Evolutionary conservation across 2,797 vertebrate species (phyloP).

Genomic region (Notoglanidium macrostoma): DNA sequence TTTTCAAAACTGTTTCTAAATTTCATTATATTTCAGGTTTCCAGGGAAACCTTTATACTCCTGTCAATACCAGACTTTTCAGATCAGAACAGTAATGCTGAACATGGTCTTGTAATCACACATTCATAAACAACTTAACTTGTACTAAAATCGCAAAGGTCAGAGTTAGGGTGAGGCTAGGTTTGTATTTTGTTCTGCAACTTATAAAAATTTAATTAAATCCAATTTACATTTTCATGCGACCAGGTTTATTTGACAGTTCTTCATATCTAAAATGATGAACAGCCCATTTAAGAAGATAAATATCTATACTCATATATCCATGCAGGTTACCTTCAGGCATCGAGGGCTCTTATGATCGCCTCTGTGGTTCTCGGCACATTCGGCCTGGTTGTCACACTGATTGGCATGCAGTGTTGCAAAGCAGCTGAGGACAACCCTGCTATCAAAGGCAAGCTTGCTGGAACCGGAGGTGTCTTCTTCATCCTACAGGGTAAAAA

Average conservation of each 20-base stretch:
- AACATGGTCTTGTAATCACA: not conserved
- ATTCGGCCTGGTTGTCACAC: conserved; percentile 73
- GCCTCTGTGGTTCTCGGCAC: conserved; percentile 74
- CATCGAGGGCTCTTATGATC: conserved; percentile 88
- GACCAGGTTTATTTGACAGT: not conserved
- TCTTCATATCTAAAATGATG: not conserved
- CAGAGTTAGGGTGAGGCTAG: not conserved
- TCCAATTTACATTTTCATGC: not conserved
- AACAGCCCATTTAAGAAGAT: not conserved
- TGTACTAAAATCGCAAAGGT: not conserved
- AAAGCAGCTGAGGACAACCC: conserved; percentile 75
- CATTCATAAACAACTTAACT: not conserved
- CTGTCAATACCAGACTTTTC: not conserved
- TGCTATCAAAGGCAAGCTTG: conserved; percentile 79
- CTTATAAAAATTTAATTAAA: not conserved
- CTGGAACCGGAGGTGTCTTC: conserved; percentile 74
- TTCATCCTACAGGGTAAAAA: conserved; percentile 83
- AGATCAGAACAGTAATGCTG: not conserved
- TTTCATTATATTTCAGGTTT: not conserved
- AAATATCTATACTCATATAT: not conserved
- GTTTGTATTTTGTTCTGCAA: not conserved
- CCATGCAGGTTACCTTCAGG: conserved; percentile 84
- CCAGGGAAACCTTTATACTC: not conserved
- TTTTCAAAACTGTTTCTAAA: not conserved
- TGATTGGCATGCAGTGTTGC: conserved; percentile 84